Percentiles rank a stretch among this genome's conserved stretches.
Conservation (phyloP, 2,113 vertebrate genomes). For the Tringa solitaria region DNA sequence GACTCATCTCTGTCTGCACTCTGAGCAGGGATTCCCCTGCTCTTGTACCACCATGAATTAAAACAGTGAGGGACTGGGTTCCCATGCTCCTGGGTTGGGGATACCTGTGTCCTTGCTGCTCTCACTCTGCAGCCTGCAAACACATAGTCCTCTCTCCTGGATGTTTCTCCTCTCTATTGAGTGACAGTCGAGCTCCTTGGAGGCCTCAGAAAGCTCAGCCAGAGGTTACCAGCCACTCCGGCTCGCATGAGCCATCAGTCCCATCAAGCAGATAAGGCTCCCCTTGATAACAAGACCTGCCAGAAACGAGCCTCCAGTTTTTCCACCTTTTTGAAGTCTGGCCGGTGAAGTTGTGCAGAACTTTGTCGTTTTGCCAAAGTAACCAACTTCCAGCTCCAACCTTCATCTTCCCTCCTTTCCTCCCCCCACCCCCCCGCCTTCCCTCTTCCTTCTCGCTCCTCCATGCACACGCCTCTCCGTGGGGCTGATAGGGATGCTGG, state of each 20-base stretch:
- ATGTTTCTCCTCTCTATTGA: neutral
- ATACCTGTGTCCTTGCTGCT: neutral
- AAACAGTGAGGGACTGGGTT: neutral
- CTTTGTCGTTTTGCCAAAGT: conserved; percentile 66
- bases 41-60: neutral
- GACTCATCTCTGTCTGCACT: neutral
- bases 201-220: neutral
- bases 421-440: neutral
- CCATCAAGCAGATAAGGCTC: conserved; percentile 41
- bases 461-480: neutral
- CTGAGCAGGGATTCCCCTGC: neutral
- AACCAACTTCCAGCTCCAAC: conserved; percentile 55
- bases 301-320: conserved; percentile 18
- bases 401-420: neutral
- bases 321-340: conserved; percentile 65
- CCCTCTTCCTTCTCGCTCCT: neutral
- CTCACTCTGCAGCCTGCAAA: neutral
- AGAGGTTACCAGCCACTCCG: conserved; percentile 32
- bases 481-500: neutral
- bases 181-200: neutral
- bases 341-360: conserved; percentile 58
- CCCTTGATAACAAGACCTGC: conserved; percentile 22
- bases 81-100: neutral
- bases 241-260: neutral
- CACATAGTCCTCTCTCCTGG: neutral